Evolutionary conservation across 2,797 vertebrate genomes (phyloP).

Genomic region (Takifugu rubripes): DNA sequence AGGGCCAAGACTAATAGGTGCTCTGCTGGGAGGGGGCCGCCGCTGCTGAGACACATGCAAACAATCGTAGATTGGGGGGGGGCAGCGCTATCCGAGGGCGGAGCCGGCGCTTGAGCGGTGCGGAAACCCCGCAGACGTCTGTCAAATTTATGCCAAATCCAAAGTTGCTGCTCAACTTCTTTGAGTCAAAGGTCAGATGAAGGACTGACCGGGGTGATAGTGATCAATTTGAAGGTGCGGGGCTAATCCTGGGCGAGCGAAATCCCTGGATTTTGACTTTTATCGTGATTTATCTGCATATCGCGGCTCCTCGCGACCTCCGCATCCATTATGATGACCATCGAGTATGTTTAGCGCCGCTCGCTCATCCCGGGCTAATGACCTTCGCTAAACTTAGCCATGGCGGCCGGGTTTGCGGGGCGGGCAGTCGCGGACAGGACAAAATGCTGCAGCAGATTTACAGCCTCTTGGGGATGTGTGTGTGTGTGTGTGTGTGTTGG

Average conservation of each 20-base stretch:
- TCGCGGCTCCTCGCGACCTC: too few species aligned
- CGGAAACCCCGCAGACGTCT: too few species aligned
- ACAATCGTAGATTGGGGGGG: conserved; percentile 43
- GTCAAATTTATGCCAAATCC: too few species aligned
- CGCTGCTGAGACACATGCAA: conserved; percentile 63
- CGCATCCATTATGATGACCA: not conserved
- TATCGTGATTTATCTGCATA: too few species aligned
- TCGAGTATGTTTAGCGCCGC: not conserved
- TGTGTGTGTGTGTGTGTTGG: conserved; percentile 3
- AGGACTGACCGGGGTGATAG: too few species aligned
- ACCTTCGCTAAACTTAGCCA: conserved; percentile 61
- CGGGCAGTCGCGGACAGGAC: conserved; percentile 44
- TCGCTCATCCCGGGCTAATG: conserved; percentile 23
- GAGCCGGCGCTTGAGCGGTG: conserved; percentile 25
- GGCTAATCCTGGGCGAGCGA: too few species aligned
- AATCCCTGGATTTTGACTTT: too few species aligned
- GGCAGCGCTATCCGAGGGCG: conserved; percentile 21
- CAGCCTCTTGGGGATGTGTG: conserved; percentile 45
- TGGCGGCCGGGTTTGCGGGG: conserved; percentile 32
- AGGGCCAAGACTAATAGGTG: conserved; percentile 69
- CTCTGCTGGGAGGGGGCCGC: conserved; percentile 69
- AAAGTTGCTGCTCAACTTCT: too few species aligned
- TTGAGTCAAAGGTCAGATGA: too few species aligned
- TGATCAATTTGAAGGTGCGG: too few species aligned
- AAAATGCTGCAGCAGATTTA: conserved; percentile 71